phyloP scores from a whole-genome alignment of 2,113 vertebrate species.

The Oriolus oriolus region DNA sequence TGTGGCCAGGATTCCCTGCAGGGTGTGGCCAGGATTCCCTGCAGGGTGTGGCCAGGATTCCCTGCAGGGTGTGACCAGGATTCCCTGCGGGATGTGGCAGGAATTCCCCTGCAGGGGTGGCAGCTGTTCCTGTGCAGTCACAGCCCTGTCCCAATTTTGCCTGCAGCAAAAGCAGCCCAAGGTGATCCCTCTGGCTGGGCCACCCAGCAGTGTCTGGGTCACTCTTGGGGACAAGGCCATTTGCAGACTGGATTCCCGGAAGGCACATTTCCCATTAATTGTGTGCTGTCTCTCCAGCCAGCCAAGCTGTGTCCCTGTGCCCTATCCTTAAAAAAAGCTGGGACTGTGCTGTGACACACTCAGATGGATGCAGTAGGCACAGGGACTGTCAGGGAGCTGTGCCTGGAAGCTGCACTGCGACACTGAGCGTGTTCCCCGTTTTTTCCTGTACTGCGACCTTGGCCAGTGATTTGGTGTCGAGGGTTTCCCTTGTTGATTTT shows the following conservation, averaged over 20 bases:
- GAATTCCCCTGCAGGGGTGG: not conserved
- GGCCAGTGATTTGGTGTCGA: not conserved
- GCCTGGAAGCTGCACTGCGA: not conserved
- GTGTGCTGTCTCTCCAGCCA: not conserved
- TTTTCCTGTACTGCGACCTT: not conserved
- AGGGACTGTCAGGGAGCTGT: not conserved
- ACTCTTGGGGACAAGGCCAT: not conserved
- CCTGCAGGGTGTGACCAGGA: not conserved
- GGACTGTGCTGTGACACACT: not conserved
- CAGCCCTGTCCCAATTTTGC: not conserved
- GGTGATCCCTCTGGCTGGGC: not conserved
- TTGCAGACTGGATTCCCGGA: not conserved
- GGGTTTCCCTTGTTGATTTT: not conserved
- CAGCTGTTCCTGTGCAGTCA: not conserved
- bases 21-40: too few relatives aligned
- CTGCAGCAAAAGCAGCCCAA: not conserved
- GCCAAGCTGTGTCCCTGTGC: not conserved
- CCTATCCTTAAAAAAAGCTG: not conserved
- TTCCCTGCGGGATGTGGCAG: fast-evolving
- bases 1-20: too few relatives aligned
- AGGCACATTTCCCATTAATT: not conserved
- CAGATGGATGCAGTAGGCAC: not conserved
- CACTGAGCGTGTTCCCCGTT: not conserved
- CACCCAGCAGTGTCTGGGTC: not conserved
- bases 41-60: fast-evolving